Base-by-base conservation (phyloP, 2,888 invertebrate species). In the Mythimna loreyi region DNA sequence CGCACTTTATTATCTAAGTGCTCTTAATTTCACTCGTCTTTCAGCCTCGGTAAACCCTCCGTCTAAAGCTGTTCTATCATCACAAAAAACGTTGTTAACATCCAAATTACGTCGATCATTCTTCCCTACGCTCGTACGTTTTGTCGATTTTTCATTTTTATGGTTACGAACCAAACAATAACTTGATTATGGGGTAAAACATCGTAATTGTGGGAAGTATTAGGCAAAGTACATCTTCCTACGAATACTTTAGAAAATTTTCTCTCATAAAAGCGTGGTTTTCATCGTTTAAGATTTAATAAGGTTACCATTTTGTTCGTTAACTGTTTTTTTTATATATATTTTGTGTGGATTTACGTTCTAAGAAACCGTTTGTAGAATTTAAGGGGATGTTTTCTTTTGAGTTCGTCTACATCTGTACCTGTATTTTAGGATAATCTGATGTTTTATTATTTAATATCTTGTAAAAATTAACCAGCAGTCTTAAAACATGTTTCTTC, bases 121-220 rank as follows among this genome's bases (percentile, higher is more conserved):
- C 61, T 62, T 53, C 63, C 49, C 43, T 69, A 68, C 19, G 59
- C 56, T 76, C 56, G 47, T 55, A 57, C 9, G 19, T 25, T 60
- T 21, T 23, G 60, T 70, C 49, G 60, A 74, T 72, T 72, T 72
- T 80, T 73, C 67, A 72, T 83, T 70, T 80, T 80, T 77, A 82
- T 67, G 73, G 58, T 68, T 58, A 36, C 45, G 28, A 21, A 70
- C 62, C 66, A 66, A 72, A 82, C 75, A 80, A 69, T 84, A 80
- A 75, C 81, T 85, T 72, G 64, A 83, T 83, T 75, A 83, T 72
- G 50, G 45, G 52, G 67, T 83, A 60, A 63, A 73, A 67, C 59
- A 63, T 65, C 75, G 64, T 77, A 75, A 82, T 75, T 74, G 72
- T 49, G 59, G 52, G 59, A 47, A 67, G 56, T 77, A 65, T 70